Conservation (phyloP, 2,888 invertebrate genomes). For the Xestia ashworthii region DNA sequence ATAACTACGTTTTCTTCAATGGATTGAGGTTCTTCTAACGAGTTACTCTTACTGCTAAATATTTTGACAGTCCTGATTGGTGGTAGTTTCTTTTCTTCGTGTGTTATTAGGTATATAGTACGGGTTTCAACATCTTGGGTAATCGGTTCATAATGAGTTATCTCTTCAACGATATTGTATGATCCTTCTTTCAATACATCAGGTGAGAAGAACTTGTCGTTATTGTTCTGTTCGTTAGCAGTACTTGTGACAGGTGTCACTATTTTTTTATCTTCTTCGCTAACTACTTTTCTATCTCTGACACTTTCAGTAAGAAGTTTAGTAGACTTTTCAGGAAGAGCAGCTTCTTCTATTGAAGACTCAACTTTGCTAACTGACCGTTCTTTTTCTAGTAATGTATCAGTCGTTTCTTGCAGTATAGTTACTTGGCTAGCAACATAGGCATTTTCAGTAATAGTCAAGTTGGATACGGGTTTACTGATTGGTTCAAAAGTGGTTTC, state of each 20-base stretch:
- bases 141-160: conserved; percentile 78
- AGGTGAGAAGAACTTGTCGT: conserved; percentile 80
- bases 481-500: conserved; percentile 74
- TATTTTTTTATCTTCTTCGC: conserved; percentile 47
- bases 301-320: conserved; percentile 14
- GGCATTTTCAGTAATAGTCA: conserved; percentile 62
- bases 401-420: conserved; percentile 77
- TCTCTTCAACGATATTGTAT: conserved; percentile 80
- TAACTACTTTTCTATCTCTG: conserved; percentile 6
- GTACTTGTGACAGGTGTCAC: conserved; percentile 60
- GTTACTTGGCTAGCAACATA: conserved; percentile 86
- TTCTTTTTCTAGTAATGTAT: conserved; percentile 63
- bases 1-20: conserved; percentile 63
- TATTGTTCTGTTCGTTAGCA: conserved; percentile 85
- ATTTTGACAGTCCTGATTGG: conserved; percentile 90
- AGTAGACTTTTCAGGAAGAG: conserved; percentile 20
- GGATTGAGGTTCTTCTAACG: conserved; percentile 76
- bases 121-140: conserved; percentile 81
- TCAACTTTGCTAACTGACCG: conserved; percentile 48
- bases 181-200: conserved; percentile 76
- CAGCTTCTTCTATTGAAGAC: conserved; percentile 37
- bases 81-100: conserved; percentile 93
- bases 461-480: conserved; percentile 64
- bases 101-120: conserved; percentile 92
- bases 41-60: conserved; percentile 92